Base-by-base conservation (phyloP, 2,797 vertebrate genomes). In the Linurgus olivaceus region DNA sequence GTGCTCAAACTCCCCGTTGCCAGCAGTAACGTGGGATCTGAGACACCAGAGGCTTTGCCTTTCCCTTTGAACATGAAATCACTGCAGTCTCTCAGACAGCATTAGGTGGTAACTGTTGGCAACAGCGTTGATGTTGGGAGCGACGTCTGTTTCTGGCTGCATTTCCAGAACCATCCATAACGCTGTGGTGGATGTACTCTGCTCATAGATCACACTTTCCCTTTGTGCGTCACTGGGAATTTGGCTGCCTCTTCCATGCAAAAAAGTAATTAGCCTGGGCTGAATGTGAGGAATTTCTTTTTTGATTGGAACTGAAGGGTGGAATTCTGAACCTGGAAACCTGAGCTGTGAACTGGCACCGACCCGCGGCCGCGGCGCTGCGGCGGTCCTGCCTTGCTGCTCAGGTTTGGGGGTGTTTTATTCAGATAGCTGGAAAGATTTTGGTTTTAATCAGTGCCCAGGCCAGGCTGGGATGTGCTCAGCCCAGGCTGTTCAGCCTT, bases 51-150 rank as follows among this genome's bases (percentile, higher is more conserved):
- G 48, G 23, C 84, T 63, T 38, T 88, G 82, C 83, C 63, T 83
- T 73, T 70, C 17, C 85, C 87, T 95, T 66, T 72, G 75, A 92
- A 40, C 63, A 10, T 3, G 19, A 35, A 66, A 93, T 74, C 83
- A 0, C 63, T 81, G 71, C 84, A 67, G 74, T 2, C 31, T 76
- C 83, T 94, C 92, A 82, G 80, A 38, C 83, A 92, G 0, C 93
- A 73, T 85, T 85, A 93, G 86, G 92, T 96, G 88, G 93, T 93
- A 91, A 40, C 95, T 93, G 86, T 63, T 95, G 93, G 94, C 94
- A 96, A 87, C 92, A 63, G 86, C 80, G 40, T 26, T 7, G 16
- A 87, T 31, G 95, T 86, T 79, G 71, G 89, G 84, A 94, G 88
- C 35, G 24, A 72, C 44, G 75, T 77, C 25, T 65, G 79, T n/a